Conservation (phyloP, 2,888 invertebrate species). For the Drosophila engyochracea region DNA sequence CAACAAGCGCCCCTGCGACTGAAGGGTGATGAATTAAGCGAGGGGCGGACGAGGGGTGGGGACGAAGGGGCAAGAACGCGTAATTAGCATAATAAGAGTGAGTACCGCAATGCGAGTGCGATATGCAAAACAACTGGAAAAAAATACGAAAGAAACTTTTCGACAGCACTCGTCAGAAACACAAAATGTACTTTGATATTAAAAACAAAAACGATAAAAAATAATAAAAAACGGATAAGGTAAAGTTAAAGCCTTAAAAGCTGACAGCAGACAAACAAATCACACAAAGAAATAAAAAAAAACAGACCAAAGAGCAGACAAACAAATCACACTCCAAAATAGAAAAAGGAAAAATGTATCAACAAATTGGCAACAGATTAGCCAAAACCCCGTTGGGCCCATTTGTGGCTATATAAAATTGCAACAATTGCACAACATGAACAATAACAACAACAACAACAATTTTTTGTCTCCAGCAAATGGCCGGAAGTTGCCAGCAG, state of each 20-base stretch:
- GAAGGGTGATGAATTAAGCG: neutral
- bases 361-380: conserved; percentile 75
- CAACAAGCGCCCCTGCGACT: conserved; percentile 5
- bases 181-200: conserved; percentile 8
- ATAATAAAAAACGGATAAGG: neutral
- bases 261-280: conserved; percentile 11
- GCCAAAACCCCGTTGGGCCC: conserved; percentile 63
- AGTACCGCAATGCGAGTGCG: conserved; percentile 10
- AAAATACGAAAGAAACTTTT: conserved; percentile 11
- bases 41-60: neutral
- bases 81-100: conserved; percentile 65
- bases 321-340: neutral
- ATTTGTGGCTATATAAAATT: conserved; percentile 74
- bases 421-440: conserved; percentile 67
- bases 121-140: conserved; percentile 40
- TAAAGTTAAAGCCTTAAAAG: conserved; percentile 26
- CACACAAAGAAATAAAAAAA: neutral
- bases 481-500: conserved; percentile 57
- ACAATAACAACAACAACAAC: conserved; percentile 10
- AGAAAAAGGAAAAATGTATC: conserved; percentile 30
- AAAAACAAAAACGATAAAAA: conserved; percentile 3
- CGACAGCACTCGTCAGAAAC: conserved; percentile 28
- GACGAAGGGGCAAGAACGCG: conserved; percentile 1
- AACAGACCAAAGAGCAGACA: conserved; percentile 3
- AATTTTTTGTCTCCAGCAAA: conserved; percentile 30